Conservation (phyloP, 2,797 vertebrate genomes). For the Allochrocebus solatus region DNA sequence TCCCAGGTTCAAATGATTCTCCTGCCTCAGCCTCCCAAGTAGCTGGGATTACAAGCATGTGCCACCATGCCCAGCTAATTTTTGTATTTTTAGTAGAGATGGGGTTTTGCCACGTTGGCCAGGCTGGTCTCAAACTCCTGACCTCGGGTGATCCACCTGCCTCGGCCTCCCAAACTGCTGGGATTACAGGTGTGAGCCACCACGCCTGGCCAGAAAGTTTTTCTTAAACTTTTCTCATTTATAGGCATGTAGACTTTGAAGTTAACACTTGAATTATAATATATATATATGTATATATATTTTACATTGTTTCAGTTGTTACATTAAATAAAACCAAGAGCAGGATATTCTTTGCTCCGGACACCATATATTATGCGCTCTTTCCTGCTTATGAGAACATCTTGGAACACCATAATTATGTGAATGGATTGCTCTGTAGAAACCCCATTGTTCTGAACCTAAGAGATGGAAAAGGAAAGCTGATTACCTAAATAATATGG, state of each 20-base stretch:
- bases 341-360: neutral
- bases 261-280: neutral
- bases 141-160: no score
- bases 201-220: neutral
- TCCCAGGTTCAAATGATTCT: no score
- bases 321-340: neutral
- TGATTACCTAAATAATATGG: neutral
- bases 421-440: neutral
- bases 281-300: neutral
- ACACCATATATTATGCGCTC: neutral
- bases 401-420: neutral
- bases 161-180: no score
- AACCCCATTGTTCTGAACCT: neutral
- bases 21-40: no score
- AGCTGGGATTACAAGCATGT: no score
- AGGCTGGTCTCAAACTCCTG: no score
- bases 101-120: no score
- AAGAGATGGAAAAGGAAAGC: neutral
- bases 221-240: neutral
- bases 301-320: neutral
- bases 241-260: neutral
- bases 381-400: neutral
- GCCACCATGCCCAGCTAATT: no score
- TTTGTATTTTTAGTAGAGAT: no score
- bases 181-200: no score